A percentile compares a stretch with the other conserved stretches of the same genome.
Evolutionary conservation across 2,888 invertebrate species (phyloP).

Genomic region (Actias luna): DNA sequence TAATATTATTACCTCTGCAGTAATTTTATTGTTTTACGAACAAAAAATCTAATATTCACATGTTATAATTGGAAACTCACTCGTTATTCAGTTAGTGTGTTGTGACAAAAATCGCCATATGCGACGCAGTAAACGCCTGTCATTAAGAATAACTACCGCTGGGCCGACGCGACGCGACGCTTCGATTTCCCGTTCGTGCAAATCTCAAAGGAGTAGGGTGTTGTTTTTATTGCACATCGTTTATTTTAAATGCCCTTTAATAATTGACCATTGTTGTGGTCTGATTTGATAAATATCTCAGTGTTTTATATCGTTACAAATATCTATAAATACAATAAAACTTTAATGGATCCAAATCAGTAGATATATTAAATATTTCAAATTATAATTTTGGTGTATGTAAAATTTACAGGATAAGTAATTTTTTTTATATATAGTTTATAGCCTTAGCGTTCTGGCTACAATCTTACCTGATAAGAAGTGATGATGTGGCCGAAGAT

Average conservation of each 20-base stretch:
- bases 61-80: neutral
- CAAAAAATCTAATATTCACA: neutral
- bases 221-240: slow-evolving; percentile 58
- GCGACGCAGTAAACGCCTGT: slow-evolving; percentile 61
- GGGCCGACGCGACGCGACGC: slow-evolving; percentile 34
- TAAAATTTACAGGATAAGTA: too few relatives aligned
- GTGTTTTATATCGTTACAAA: neutral
- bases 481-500: too few relatives aligned
- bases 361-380: too few relatives aligned
- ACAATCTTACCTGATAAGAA: too few relatives aligned
- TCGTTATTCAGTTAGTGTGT: neutral
- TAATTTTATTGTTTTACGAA: neutral
- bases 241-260: slow-evolving; percentile 68
- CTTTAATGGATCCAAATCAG: too few relatives aligned
- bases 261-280: slow-evolving; percentile 47
- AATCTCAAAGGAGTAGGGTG: slow-evolving; percentile 53
- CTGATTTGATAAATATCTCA: slow-evolving; percentile 37
- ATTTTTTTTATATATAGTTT: too few relatives aligned
- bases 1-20: too few relatives aligned
- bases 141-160: slow-evolving; percentile 51
- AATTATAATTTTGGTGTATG: too few relatives aligned
- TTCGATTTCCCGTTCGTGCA: slow-evolving; percentile 33
- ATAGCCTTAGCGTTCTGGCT: too few relatives aligned
- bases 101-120: slow-evolving; percentile 56
- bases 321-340: neutral